These are phyloP conservation scores for Panulirus ornatus DNA, from an alignment of 1,140 invertebrate species.

Conservation along the genomic window DNA sequence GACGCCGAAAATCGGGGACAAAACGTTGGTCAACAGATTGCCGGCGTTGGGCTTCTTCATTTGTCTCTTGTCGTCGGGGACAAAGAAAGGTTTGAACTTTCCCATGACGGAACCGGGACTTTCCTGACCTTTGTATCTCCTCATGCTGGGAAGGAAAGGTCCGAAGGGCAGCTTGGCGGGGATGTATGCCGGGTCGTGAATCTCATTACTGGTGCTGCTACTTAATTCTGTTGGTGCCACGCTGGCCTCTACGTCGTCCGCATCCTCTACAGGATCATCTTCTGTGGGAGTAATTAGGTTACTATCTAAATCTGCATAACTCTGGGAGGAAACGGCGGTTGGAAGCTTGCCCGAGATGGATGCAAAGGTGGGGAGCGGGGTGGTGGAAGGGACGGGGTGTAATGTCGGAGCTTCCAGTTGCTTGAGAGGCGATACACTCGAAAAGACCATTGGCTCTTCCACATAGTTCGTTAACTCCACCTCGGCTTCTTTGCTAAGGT, in stretches of 20 bases:
- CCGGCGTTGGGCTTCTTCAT: constrained; percentile 30
- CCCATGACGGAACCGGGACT: not conserved
- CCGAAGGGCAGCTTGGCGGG: constrained; percentile 61
- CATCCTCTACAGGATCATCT: too few relatives aligned
- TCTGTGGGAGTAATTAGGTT: too few relatives aligned
- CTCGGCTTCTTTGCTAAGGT: not conserved
- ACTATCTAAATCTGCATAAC: not conserved
- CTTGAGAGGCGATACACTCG: constrained; percentile 3
- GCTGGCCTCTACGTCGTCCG: not conserved
- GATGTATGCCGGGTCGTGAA: constrained; percentile 33
- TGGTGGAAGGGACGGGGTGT: not conserved
- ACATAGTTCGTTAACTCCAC: constrained; percentile 30
- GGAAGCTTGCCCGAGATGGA: not conserved
- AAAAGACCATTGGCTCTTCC: not conserved
- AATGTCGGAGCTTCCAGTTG: not conserved
- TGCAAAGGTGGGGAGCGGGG: not conserved
- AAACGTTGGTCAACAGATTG: constrained; percentile 39
- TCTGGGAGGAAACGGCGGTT: not conserved
- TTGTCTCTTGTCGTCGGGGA: not conserved
- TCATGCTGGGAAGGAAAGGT: constrained; percentile 36
- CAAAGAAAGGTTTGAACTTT: constrained; percentile 23
- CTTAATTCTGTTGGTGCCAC: not conserved
- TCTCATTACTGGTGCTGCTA: not conserved
- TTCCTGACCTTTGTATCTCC: not conserved
- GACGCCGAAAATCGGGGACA: constrained; percentile 39